Percentiles rank a stretch among this genome's conserved stretches.
These are phyloP conservation scores for Gymnorhina tibicen DNA, from an alignment of 2,113 vertebrate genomes.

Conservation along the genomic window DNA sequence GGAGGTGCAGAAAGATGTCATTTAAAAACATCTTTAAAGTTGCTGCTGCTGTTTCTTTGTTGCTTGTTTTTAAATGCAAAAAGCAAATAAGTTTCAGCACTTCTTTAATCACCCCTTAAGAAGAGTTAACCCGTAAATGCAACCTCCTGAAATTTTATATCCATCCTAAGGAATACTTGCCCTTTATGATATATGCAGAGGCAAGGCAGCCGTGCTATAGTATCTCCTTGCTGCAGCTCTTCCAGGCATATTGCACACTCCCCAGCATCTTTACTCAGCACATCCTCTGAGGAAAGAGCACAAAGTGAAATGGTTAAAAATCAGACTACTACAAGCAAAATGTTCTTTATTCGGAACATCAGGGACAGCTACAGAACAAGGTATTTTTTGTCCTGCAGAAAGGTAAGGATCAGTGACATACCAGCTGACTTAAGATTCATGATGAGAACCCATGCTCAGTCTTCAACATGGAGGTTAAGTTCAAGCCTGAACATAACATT, in stretches of 20 bases:
- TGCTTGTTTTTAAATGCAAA: neutral
- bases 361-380: neutral
- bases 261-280: conserved; percentile 90
- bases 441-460: neutral
- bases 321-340: neutral
- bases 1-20: neutral
- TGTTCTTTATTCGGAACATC: neutral
- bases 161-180: conserved; percentile 60
- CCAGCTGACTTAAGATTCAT: neutral
- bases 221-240: conserved; percentile 92
- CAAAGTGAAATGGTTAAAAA: conserved; percentile 4
- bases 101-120: neutral
- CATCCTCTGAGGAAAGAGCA: conserved; percentile 83
- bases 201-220: conserved; percentile 94
- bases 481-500: neutral
- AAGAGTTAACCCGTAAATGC: neutral
- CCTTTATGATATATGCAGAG: conserved; percentile 98
- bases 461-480: neutral
- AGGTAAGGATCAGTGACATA: neutral
- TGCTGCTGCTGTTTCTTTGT: neutral
- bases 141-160: neutral
- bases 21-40: neutral
- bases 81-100: neutral
- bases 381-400: neutral
- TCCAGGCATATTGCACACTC: conserved; percentile 98